Base-by-base conservation (phyloP, 2,888 invertebrate genomes). In the Listrodromus nycthemerus region DNA sequence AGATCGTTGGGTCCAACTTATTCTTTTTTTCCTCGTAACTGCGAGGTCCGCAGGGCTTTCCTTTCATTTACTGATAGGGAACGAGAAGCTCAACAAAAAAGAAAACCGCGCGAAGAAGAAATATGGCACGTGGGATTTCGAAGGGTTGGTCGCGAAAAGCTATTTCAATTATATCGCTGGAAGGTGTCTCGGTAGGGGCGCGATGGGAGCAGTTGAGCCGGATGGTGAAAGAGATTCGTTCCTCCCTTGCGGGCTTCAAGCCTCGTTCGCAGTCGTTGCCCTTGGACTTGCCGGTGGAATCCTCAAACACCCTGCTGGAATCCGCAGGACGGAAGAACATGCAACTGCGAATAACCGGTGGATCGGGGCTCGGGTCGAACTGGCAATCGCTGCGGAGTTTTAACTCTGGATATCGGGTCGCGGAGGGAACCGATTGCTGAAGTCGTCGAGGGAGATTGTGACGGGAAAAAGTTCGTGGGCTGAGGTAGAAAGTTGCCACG, bases 81-180 rank as follows among this genome's bases (percentile, higher is more conserved):
- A n/a, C 19, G 63, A 33, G 58, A 65, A 33, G 24, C 27, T 70
- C 70, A 61, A 13, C 45, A 58, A 41, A 45, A 37, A 52, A 58
- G n/a, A 52, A 63, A 71, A 10, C 52, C 19, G 45, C 16, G 80
- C 19, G 37, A 58, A 13, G 37, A 58, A 13, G 37, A 67, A 21
- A 63, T 37, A 21, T 33, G 76, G 48, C 82, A 69, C 79, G 16
- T 79, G 82, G 70, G 79, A 79, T 70, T 67, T 69, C 48, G 69
- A 63, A 37, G 13, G 21, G 55, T 45, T 4, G 55, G 37, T 52
- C 45, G 81, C 55, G 41, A 55, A 21, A 66, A 65, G 65, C 63
- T 61, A 67, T 73, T 82, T 82, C 77, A 82, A 82, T 82, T 82
- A 83, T 80, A 77, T 80, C 73, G 80, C 24, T 33, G 63, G 19